Evolutionary conservation across 2,797 vertebrate species (phyloP).

Genomic region (Amazonetta brasiliensis): DNA sequence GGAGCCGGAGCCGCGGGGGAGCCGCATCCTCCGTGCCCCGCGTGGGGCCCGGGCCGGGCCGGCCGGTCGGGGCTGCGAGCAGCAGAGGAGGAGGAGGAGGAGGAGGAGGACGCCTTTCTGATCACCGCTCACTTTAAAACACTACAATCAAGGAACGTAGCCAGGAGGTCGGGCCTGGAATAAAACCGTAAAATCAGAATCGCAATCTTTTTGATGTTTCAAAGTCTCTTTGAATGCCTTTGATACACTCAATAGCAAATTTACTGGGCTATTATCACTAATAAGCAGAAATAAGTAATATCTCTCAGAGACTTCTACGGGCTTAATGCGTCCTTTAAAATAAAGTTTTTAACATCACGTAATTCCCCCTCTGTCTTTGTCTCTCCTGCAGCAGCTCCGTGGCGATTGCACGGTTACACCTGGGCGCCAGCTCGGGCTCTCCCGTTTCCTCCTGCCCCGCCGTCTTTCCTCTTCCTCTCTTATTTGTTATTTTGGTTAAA

Average conservation of each 20-base stretch:
- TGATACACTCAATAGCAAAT: slow-evolving; percentile 66
- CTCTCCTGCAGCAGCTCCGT: neutral
- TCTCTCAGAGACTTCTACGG: slow-evolving; percentile 41
- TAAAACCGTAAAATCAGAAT: slow-evolving; percentile 68
- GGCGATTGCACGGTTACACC: neutral
- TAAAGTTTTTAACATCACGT: slow-evolving; percentile 45
- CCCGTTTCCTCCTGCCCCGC: neutral
- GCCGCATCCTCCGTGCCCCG: neutral
- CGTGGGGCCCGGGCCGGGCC: neutral
- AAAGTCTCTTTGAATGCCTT: slow-evolving; percentile 62
- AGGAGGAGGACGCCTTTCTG: neutral
- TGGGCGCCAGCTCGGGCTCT: neutral
- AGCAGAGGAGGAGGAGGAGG: neutral
- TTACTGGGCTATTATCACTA: slow-evolving; percentile 66
- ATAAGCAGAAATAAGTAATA: slow-evolving; percentile 71
- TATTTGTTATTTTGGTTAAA: neutral
- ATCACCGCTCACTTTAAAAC: slow-evolving; percentile 43
- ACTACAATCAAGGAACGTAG: slow-evolving; percentile 34
- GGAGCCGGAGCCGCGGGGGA: neutral
- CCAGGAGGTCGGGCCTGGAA: slow-evolving; percentile 60
- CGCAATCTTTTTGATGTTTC: slow-evolving; percentile 68
- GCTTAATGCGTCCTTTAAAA: slow-evolving; percentile 55
- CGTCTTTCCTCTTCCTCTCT: neutral
- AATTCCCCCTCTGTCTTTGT: slow-evolving; percentile 29
- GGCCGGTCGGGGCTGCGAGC: neutral